Evolutionary conservation across 2,113 vertebrate species (phyloP).

Genomic region (Aegotheles bennettii): DNA sequence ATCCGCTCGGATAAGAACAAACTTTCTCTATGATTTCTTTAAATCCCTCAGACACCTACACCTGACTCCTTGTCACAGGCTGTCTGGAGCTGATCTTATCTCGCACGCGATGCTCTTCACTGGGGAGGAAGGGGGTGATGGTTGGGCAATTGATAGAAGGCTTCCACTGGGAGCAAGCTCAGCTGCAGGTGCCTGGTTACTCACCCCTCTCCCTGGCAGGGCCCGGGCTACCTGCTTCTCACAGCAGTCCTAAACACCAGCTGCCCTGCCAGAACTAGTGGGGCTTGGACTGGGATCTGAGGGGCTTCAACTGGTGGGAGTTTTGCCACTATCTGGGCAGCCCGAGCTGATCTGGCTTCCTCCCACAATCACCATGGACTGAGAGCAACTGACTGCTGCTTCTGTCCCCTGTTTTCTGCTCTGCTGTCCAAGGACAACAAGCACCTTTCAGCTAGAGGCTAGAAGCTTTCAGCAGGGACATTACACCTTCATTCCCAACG

Average conservation of each 20-base stretch:
- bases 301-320: neutral
- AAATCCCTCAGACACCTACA: slow-evolving; percentile 6
- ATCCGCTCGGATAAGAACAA: slow-evolving; percentile 9
- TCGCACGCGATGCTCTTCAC: neutral
- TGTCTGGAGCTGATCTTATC: neutral
- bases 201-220: neutral
- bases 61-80: neutral
- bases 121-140: neutral
- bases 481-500: neutral
- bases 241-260: neutral
- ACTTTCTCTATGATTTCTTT: slow-evolving; percentile 21
- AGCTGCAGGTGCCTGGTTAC: neutral
- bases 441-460: neutral
- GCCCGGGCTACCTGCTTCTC: neutral
- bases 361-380: rapidly evolving
- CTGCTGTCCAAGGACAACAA: neutral
- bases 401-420: neutral
- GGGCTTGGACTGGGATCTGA: neutral
- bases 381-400: neutral
- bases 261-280: neutral
- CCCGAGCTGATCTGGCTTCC: neutral
- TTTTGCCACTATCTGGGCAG: neutral
- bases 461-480: neutral
- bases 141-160: neutral
- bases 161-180: neutral